Evolutionary conservation across 2,113 vertebrate genomes (phyloP), one percentile per base, ranked within the genome.

Genomic region (Odontophorus gujanensis): DNA sequence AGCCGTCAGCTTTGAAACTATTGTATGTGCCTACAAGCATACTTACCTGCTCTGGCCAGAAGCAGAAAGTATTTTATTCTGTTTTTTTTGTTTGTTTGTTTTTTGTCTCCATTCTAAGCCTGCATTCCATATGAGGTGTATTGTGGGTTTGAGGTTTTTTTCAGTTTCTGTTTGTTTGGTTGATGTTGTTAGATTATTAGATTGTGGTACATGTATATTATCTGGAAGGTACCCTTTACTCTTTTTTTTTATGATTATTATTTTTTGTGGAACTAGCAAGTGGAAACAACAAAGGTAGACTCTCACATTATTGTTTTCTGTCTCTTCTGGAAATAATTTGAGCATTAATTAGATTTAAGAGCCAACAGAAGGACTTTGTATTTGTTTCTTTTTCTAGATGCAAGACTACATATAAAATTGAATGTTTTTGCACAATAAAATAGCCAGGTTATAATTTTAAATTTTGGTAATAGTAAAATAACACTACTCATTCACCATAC

Each of bases 21-120:
- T 47, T 66, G 2, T 45, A 12, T 48, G 7, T 78, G 42, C 19
- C 50, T 5, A 1, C 0, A 0, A 50, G 4, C 7, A 13, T 6
- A 61, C 3, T 34, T 13, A 26, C 7, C n/a, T 73, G n/a, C 45
- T 88, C 7, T 55, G 6, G 28, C 9, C 26, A 88, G 40, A 80
- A 59, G 6, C 13, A 82, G n/a, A 69, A 77, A 32, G 5, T 32
- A 10, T 17, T 38, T 9, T 1, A 2, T 1, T 0, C 38, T n/a
- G n/a, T n/a, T 38, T 38, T 38, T 38, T 7, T 40, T 40, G 5
- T 0, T 12, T 7, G 38, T 26, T 34, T 61, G 63, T 62, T 85
- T 75, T 15, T 13, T n/a, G 10, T 68, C 53, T 72, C 7, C 15
- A 40, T 36, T 10, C 48, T 79, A 51, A 91, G 7, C 25, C 66